Percentiles rank a stretch among this genome's conserved stretches.
Conservation (phyloP, 1,140 invertebrate species). For the Helicorthomorpha holstii region DNA sequence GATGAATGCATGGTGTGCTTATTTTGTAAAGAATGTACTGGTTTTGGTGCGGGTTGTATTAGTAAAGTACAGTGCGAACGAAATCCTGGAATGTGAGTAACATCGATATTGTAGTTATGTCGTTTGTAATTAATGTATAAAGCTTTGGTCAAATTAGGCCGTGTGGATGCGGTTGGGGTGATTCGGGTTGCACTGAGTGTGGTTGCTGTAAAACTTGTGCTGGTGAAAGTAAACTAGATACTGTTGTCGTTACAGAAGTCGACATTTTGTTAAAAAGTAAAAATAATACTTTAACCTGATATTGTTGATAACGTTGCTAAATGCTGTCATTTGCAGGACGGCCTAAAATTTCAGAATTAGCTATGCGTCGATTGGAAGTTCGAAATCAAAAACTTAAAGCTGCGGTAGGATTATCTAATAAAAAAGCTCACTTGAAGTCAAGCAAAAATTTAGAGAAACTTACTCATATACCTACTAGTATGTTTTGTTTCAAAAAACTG, state of each 20-base stretch:
- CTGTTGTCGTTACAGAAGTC: constrained; percentile 13
- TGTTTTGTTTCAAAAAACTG: no score
- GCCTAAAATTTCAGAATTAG: constrained; percentile 5
- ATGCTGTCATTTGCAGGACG: background rate
- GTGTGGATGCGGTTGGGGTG: constrained; percentile 89
- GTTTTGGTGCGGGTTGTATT: constrained; percentile 70
- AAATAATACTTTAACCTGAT: constrained; percentile 2
- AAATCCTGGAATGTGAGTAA: constrained; percentile 73
- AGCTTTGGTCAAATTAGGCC: constrained; percentile 34
- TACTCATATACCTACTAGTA: no score
- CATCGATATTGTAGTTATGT: constrained; percentile 8
- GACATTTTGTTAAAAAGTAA: constrained; percentile 8
- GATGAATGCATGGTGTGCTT: constrained; percentile 78
- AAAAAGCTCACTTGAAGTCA: background rate
- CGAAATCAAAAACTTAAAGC: constrained; percentile 25
- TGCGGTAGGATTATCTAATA: no score
- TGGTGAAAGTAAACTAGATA: constrained; percentile 39
- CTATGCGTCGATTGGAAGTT: constrained; percentile 26
- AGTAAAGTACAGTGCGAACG: constrained; percentile 57
- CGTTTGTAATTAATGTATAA: background rate
- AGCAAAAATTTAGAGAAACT: no score
- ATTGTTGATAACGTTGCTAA: no score
- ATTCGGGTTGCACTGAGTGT: constrained; percentile 80
- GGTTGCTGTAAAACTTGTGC: constrained; percentile 79
- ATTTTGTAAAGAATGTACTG: constrained; percentile 82